A percentile compares a stretch with the other conserved stretches of the same genome.
Conservation (phyloP, 2,113 vertebrate genomes). For the Leptosomus discolor region DNA sequence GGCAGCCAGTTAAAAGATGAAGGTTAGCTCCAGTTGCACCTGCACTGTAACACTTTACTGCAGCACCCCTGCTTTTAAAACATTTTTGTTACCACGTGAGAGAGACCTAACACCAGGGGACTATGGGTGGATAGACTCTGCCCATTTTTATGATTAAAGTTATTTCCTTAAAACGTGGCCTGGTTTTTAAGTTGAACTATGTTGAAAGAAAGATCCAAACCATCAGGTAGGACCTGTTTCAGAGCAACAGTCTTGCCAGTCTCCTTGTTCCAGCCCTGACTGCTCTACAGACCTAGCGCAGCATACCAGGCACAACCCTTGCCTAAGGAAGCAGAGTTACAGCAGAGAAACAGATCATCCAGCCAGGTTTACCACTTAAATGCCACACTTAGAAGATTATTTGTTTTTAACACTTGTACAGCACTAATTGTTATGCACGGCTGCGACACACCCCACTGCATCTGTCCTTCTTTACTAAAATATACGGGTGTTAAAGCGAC, state of each 20-base stretch:
- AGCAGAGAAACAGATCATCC: neutral
- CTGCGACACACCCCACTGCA: neutral
- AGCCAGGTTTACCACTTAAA: neutral
- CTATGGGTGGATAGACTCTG: neutral
- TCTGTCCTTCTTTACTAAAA: neutral
- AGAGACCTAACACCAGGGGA: neutral
- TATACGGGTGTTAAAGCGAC: accelerated
- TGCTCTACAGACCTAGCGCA: neutral
- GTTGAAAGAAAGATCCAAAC: constrained; percentile 34
- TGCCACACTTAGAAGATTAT: neutral
- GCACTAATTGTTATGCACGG: accelerated
- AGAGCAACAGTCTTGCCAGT: neutral
- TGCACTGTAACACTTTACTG: neutral
- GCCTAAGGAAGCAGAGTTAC: neutral
- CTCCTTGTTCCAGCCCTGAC: neutral
- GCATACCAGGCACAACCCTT: neutral
- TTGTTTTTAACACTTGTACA: neutral
- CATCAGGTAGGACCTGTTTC: constrained; percentile 42
- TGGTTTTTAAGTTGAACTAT: neutral
- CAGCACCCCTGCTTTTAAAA: neutral
- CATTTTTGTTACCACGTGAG: neutral
- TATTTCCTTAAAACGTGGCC: neutral
- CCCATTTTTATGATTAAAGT: constrained; percentile 9
- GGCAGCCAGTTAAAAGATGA: neutral
- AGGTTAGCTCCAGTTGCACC: neutral